Evolutionary conservation across 1,140 invertebrate genomes (phyloP).

Genomic region (Harlomillsia oculata): DNA sequence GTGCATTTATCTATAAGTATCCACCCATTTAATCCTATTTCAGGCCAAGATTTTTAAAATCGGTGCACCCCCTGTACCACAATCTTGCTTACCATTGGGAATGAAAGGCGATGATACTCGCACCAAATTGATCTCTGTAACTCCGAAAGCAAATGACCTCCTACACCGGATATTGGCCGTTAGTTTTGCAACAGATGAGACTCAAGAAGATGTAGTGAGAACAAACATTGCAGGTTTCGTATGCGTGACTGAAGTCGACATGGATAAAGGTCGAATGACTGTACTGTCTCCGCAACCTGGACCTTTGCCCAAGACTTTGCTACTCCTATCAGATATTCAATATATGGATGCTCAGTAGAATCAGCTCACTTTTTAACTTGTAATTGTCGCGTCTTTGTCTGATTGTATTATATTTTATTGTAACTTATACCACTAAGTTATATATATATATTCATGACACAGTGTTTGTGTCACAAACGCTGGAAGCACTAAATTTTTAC

Average conservation of each 20-base stretch:
- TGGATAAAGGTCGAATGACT: slow-evolving; percentile 73
- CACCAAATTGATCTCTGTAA: slow-evolving; percentile 70
- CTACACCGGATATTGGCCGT: slow-evolving; percentile 81
- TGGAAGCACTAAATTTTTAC: neutral
- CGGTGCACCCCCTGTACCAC: slow-evolving; percentile 80
- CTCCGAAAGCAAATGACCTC: slow-evolving; percentile 51
- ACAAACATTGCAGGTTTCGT: slow-evolving; percentile 86
- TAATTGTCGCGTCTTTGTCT: neutral
- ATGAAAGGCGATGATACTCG: slow-evolving; percentile 88
- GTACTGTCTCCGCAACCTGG: slow-evolving; percentile 84
- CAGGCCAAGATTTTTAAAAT: slow-evolving; percentile 71
- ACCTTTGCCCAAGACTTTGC: slow-evolving; percentile 71
- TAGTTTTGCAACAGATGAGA: slow-evolving; percentile 62
- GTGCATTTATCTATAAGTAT: neutral
- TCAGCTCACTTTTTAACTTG: neutral
- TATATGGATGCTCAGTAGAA: slow-evolving; percentile 74
- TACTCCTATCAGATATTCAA: slow-evolving; percentile 70
- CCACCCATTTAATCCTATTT: slow-evolving; percentile 1
- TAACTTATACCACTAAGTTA: neutral
- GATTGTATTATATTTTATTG: neutral
- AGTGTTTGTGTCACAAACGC: neutral
- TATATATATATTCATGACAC: neutral
- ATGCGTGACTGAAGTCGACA: slow-evolving; percentile 82
- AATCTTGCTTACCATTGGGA: slow-evolving; percentile 88
- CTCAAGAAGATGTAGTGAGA: slow-evolving; percentile 67